Percentiles rank a stretch among this genome's conserved stretches.
Conservation (phyloP, 1,140 invertebrate genomes). For the Pachyrhynchus sulphureomaculatus region DNA sequence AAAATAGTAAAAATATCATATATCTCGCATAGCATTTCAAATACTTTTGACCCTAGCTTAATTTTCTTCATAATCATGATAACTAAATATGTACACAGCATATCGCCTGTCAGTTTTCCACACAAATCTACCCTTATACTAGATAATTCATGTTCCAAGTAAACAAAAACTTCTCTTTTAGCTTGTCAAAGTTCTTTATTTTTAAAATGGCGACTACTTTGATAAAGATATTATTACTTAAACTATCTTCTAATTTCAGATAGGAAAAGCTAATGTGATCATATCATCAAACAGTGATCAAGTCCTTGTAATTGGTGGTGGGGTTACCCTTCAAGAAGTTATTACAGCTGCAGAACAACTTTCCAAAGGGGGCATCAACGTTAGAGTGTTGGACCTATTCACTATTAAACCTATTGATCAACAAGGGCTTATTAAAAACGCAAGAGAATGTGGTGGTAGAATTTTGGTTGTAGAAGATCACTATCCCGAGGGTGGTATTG, state of each 20-base stretch:
- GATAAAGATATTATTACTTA: too few species aligned
- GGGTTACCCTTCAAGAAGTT: conserved; percentile 90
- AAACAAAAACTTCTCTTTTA: too few species aligned
- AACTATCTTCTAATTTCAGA: conserved; percentile 49
- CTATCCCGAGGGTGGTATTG: conserved; percentile 92
- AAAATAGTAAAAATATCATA: too few species aligned
- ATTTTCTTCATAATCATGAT: too few species aligned
- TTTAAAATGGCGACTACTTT: too few species aligned
- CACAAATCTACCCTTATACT: too few species aligned
- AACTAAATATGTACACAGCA: too few species aligned
- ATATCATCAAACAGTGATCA: conserved; percentile 72
- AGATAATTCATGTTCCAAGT: too few species aligned
- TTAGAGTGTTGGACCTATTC: conserved; percentile 89
- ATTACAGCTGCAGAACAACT: conserved; percentile 81
- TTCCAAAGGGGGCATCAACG: conserved; percentile 65
- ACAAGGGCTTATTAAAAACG: conserved; percentile 73
- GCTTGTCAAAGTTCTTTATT: too few species aligned
- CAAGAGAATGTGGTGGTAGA: conserved; percentile 74
- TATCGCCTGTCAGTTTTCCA: too few species aligned
- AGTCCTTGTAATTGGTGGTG: conserved; percentile 86
- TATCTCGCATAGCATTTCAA: too few species aligned
- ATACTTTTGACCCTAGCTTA: too few species aligned
- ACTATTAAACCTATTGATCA: conserved; percentile 95
- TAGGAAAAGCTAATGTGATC: conserved; percentile 80
- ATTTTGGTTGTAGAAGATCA: conserved; percentile 97